These are phyloP conservation scores for Volucella bombylans DNA, from an alignment of 2,888 invertebrate genomes.

Conservation along the genomic window DNA sequence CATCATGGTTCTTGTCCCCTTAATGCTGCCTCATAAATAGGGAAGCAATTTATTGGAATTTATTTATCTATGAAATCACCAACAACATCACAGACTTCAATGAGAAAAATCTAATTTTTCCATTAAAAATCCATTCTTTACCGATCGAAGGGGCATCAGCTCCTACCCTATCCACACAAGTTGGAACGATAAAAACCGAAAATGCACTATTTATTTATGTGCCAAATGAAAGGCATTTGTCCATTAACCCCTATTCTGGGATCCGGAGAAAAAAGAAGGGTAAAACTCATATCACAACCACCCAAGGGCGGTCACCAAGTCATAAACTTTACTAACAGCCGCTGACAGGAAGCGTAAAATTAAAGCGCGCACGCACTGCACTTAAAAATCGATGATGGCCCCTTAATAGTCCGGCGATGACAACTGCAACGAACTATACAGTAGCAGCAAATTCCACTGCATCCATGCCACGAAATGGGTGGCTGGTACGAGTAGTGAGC, in stretches of 20 bases:
- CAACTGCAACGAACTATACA: constrained; percentile 60
- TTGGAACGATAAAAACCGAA: constrained; percentile 7
- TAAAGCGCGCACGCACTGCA: constrained; percentile 44
- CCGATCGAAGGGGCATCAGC: too few species aligned
- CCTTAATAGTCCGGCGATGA: constrained; percentile 65
- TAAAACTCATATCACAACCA: constrained; percentile 13
- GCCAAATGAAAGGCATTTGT: constrained; percentile 38
- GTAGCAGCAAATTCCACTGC: constrained; percentile 30
- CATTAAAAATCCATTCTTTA: constrained; percentile 11
- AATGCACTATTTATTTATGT: constrained; percentile 36
- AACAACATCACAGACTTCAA: constrained; percentile 23
- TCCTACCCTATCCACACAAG: neutral
- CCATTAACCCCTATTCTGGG: neutral
- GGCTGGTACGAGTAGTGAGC: neutral
- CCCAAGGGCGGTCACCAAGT: constrained; percentile 40
- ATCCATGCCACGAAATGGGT: neutral
- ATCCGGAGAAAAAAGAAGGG: constrained; percentile 4
- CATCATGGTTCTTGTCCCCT: too few species aligned
- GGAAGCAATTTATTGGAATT: constrained; percentile 15
- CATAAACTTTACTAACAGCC: constrained; percentile 51
- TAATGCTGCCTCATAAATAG: neutral
- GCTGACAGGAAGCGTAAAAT: constrained; percentile 51
- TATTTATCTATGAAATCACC: neutral
- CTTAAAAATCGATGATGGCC: constrained; percentile 55
- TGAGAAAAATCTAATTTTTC: constrained; percentile 10